Evolutionary conservation across 2,797 vertebrate species (phyloP), one percentile per base, ranked within the genome.

Genomic region (Ambastaia sidthimunki): DNA sequence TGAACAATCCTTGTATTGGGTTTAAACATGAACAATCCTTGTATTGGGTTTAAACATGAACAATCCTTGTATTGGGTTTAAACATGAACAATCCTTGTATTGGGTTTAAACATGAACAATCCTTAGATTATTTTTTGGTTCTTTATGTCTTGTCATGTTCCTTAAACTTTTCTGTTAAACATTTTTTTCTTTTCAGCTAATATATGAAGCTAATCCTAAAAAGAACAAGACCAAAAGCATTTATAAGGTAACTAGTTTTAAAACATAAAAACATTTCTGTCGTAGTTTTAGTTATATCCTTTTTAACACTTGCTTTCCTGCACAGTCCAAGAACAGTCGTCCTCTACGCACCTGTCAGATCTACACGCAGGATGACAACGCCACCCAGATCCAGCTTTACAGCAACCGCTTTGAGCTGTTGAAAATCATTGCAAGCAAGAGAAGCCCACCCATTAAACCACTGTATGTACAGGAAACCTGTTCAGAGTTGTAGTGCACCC

Each of bases 201-300:
- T 98, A 86, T 97, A 97, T 89, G 97, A 98, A 86, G 93, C 95
- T 70, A 98, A 97, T 88, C 96, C 97, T 80, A 98, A 98, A 93
- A 98, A 98, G 93, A 98, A 80, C 78, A 80, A 98, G 91, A 96
- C 96, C 82, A 97, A 98, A 93, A 97, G 96, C 91, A 96, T 97
- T 87, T 97, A 97, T 90, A 97, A 97, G 95, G 97, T 97, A 90
- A 80, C 89, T 60, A 82, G 10, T 41, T 54, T 10, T 19, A 16
- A 52, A 12, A 63, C 34, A 31, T 44, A 2, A 19, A 4, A 12
- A 1, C 1, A 0, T 3, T 34, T n/a, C 0, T 4, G n/a, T 19
- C 37, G 25, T 9, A 60, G 6, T n/a, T 23, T 28, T 79, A 15
- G 10, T 6, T 65, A 10, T 7, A 3, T 31, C 76, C n/a, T 86